Base-by-base conservation (phyloP, 2,113 vertebrate genomes). In the Pachypanchax playfairii region DNA sequence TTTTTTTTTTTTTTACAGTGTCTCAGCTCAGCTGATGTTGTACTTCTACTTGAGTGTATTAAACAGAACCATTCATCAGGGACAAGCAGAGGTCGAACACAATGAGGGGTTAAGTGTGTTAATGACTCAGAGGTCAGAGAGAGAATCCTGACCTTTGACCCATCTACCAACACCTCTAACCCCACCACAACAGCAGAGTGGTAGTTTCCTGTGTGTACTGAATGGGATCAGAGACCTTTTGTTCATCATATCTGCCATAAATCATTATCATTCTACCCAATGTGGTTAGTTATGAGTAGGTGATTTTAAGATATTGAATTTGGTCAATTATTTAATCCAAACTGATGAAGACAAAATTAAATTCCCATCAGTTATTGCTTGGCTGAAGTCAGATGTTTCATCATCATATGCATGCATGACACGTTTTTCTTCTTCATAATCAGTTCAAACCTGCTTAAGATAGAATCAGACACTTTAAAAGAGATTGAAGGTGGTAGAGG, bases 91-190 rank as follows among this genome's bases (percentile, higher is more conserved):
- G 84, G 87, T 90, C 87, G 87, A 47, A 85, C 55, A 56, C 49
- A 78, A 76, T 73, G 75, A 85, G 84, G 84, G 90, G 89, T 90
- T 90, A 91, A 91, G 85, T 87, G 88, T 82, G 65, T 55, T 51
- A 70, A 84, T 65, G 86, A 87, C 68, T 71, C 74, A 38, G 58
- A 80, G 88, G 87, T 90, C 85, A 83, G 44, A 36, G 8, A 53
- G 36, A 63, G 80, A 84, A 80, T 83, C 49, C 4, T 38, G 53
- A 87, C 88, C 90, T 73, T 68, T 89, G 43, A 85, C 79, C 83
- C 70, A 57, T 17, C 53, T 62, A 57, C 69, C 75, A 62, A 21
- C 62, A 50, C 61, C 42, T 51, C 14, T 36, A 44, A 50, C 64
- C 64, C 5, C 35, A 18, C 46, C 9, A 51, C 66, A 54, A 63